Evolutionary conservation across 2,113 vertebrate species (phyloP).

Genomic region (Callaeas wilsoni): DNA sequence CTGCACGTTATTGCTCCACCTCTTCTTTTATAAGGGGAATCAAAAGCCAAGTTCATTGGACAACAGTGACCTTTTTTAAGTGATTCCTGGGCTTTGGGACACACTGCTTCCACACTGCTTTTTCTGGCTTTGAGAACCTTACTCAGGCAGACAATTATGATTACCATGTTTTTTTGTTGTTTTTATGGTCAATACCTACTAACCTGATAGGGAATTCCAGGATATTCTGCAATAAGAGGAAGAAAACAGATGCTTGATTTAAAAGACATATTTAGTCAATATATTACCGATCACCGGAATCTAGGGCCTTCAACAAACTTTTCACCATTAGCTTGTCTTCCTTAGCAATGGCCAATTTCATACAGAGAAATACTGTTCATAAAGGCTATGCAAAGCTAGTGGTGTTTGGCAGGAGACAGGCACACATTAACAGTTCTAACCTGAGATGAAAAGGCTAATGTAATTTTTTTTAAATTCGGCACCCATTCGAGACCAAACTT

Average conservation of each 20-base stretch:
- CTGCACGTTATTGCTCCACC: neutral
- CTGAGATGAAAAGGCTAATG: neutral
- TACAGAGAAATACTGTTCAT: neutral
- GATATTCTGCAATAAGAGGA: neutral
- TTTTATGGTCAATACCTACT: neutral
- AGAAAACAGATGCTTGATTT: neutral
- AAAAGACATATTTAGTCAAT: neutral
- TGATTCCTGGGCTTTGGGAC: neutral
- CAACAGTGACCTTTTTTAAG: accelerated
- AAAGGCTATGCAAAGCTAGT: neutral
- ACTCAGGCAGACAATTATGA: neutral
- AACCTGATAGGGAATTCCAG: neutral
- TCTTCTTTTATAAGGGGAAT: neutral
- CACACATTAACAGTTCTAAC: neutral
- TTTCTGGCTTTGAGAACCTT: neutral
- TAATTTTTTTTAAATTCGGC: neutral
- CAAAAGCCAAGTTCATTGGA: neutral
- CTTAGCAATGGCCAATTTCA: neutral
- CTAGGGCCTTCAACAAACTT: neutral
- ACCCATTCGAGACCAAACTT: neutral
- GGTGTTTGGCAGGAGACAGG: neutral
- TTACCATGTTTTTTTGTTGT: neutral
- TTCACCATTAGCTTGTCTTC: neutral
- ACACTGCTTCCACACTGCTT: neutral
- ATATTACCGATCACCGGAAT: neutral